These are phyloP conservation scores for Nesoenas mayeri DNA, from an alignment of 2,113 vertebrate species.

Conservation along the genomic window DNA sequence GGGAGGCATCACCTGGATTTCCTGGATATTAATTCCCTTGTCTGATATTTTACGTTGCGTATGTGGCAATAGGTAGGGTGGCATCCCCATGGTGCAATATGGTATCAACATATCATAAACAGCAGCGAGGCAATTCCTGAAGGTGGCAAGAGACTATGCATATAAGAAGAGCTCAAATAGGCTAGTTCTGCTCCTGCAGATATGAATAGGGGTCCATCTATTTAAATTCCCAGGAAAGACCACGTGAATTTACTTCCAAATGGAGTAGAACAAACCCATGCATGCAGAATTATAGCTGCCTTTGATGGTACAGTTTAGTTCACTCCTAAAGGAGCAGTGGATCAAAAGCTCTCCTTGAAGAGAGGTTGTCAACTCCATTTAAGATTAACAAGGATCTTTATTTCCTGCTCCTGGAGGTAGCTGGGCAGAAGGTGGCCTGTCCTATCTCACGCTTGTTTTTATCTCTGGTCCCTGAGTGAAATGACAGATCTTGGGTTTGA, in stretches of 20 bases:
- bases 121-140: not conserved
- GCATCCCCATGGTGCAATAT: not conserved
- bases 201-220: not conserved
- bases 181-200: not conserved
- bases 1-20: not conserved
- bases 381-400: not conserved
- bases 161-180: not conserved
- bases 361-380: not conserved
- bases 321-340: not conserved
- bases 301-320: constrained; percentile 1
- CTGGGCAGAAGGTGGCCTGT: not conserved
- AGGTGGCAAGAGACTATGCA: not conserved
- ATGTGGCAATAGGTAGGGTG: not conserved
- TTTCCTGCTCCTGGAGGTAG: not conserved
- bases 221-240: constrained; percentile 3
- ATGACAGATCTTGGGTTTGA: not conserved
- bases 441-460: not conserved
- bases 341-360: not conserved
- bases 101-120: not conserved
- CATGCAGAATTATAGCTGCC: not conserved
- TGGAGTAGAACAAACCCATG: not conserved
- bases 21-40: not conserved
- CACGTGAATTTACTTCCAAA: not conserved
- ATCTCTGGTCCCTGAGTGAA: not conserved
- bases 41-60: not conserved